Conservation (phyloP, 2,797 vertebrate genomes). For the Hydrolagus colliei region DNA sequence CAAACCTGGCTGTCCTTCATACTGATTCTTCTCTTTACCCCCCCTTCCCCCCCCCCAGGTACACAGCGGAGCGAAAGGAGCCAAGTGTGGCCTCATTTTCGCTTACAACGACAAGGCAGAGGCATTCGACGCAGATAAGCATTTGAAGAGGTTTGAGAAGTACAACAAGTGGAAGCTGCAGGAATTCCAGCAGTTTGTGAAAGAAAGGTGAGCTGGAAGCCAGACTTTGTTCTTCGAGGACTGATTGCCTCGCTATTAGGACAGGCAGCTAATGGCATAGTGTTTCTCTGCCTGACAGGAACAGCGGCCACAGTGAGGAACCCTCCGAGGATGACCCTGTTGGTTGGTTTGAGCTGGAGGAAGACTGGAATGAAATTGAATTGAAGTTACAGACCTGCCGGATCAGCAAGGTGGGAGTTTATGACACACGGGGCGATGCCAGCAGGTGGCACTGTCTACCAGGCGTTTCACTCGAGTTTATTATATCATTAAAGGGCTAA, state of each 20-base stretch:
- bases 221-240: not conserved
- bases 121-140: conserved; percentile 81
- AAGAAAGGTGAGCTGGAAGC: conserved; percentile 63
- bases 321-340: conserved; percentile 78
- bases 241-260: not conserved
- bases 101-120: conserved; percentile 71
- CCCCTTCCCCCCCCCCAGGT: conserved; percentile 58
- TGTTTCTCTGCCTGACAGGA: conserved; percentile 1
- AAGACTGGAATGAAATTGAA: conserved; percentile 92
- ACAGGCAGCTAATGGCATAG: not conserved
- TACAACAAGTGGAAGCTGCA: conserved; percentile 77
- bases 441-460: not conserved
- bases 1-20: too few relatives aligned
- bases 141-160: conserved; percentile 82
- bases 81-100: conserved; percentile 87
- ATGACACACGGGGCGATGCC: not conserved
- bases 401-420: conserved; percentile 66
- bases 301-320: conserved; percentile 44
- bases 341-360: conserved; percentile 94
- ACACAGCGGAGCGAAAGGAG: conserved; percentile 84
- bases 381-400: conserved; percentile 85
- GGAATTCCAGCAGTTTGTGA: conserved; percentile 81
- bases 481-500: too few relatives aligned
- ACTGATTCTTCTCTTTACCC: not conserved
- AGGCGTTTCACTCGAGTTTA: not conserved